A percentile compares a stretch with the other conserved stretches of the same genome.
phyloP scores from a whole-genome alignment of 1,140 invertebrate genomes.

The Pissodes strobi region DNA sequence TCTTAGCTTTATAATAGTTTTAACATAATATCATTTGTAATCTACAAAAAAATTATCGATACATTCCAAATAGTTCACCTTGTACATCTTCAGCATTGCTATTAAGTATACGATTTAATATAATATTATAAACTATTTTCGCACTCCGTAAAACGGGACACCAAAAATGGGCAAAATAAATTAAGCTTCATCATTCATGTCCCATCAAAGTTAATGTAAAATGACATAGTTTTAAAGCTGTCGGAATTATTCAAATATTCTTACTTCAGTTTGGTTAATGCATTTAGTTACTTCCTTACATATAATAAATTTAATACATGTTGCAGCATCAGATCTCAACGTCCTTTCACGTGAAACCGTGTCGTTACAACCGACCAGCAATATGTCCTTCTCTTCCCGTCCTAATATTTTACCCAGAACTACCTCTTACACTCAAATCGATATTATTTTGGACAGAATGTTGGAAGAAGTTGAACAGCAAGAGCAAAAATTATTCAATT shows the following conservation, averaged over 20 bases:
- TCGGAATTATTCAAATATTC: slow-evolving; percentile 47
- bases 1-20: too few relatives aligned
- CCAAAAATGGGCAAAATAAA: too few relatives aligned
- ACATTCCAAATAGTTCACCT: too few relatives aligned
- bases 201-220: slow-evolving; percentile 12
- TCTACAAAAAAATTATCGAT: too few relatives aligned
- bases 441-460: slow-evolving; percentile 53
- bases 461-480: slow-evolving; percentile 50
- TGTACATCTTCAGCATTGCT: too few relatives aligned
- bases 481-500: slow-evolving; percentile 44
- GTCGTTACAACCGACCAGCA: slow-evolving; percentile 42
- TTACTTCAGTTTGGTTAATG: slow-evolving; percentile 54
- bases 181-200: slow-evolving; percentile 39
- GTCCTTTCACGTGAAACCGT: slow-evolving; percentile 51
- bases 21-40: too few relatives aligned
- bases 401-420: slow-evolving; percentile 25
- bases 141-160: too few relatives aligned
- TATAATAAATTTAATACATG: slow-evolving; percentile 30
- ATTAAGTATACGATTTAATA: too few relatives aligned
- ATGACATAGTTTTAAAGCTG: not conserved
- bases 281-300: too few relatives aligned
- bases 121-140: too few relatives aligned
- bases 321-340: slow-evolving; percentile 26
- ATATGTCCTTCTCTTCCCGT: slow-evolving; percentile 18
- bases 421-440: slow-evolving; percentile 51